Evolutionary conservation across 1,140 invertebrate species (phyloP).

Genomic region (Triops cancriformis): DNA sequence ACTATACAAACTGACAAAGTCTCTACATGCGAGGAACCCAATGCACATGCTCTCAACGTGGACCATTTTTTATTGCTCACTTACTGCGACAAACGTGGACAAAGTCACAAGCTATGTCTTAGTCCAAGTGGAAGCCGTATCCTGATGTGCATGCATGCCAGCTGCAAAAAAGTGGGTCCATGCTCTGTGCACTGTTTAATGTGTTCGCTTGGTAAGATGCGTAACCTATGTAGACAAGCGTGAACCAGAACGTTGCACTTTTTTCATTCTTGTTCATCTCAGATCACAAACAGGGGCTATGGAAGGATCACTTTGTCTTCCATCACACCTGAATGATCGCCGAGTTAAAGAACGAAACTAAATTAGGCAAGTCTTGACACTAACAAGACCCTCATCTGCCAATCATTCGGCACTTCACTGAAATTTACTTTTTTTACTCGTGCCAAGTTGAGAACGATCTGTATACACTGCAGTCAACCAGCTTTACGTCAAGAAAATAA

Average conservation of each 20-base stretch:
- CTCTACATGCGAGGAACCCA: not conserved
- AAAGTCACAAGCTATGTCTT: not conserved
- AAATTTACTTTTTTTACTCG: not conserved
- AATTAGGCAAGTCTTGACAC: not conserved
- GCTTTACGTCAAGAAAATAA: not conserved
- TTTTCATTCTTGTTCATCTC: not conserved
- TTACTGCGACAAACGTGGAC: not conserved
- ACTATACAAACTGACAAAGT: slow-evolving; percentile 7
- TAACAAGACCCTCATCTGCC: slow-evolving; percentile 3
- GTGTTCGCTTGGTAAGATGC: not conserved
- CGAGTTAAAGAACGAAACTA: not conserved
- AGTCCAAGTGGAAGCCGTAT: not conserved
- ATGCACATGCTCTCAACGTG: not conserved
- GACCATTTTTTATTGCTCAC: not conserved
- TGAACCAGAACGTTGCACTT: not conserved
- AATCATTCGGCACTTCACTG: not conserved
- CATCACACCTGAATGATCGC: not conserved
- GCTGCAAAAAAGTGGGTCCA: not conserved
- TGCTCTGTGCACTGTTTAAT: too few relatives aligned
- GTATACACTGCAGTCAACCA: not conserved
- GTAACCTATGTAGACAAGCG: not conserved
- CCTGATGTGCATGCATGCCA: not conserved
- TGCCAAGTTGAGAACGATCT: not conserved
- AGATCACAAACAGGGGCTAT: not conserved
- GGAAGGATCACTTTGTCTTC: not conserved